phyloP scores from a whole-genome alignment of 1,140 invertebrate species.

The Geopemphigus sp. region DNA sequence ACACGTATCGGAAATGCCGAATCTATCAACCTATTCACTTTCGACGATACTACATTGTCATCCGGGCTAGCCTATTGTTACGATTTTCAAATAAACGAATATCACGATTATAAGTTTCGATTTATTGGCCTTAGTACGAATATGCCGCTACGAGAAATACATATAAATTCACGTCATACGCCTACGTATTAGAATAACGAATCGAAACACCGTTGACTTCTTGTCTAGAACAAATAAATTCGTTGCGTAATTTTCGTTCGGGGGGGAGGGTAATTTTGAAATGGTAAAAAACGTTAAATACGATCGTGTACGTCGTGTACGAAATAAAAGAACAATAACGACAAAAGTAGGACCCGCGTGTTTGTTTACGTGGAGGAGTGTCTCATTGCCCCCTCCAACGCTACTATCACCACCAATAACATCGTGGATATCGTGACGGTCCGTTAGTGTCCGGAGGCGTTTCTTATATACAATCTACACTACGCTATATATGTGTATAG shows the following conservation, averaged over 20 bases:
- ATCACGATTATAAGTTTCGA: too few relatives aligned
- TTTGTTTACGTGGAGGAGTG: constrained; percentile 21
- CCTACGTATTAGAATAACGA: too few relatives aligned
- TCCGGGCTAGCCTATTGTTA: too few relatives aligned
- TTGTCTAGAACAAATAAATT: too few relatives aligned
- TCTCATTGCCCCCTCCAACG: not conserved
- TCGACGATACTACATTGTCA: too few relatives aligned
- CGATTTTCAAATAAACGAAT: too few relatives aligned
- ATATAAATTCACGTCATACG: not conserved
- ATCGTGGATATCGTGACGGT: constrained; percentile 5
- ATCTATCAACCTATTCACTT: too few relatives aligned
- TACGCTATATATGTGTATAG: not conserved
- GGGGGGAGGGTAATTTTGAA: too few relatives aligned
- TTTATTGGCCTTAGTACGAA: not conserved
- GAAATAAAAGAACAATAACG: too few relatives aligned
- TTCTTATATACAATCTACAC: not conserved
- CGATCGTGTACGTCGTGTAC: not conserved
- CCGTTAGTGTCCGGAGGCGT: constrained; percentile 27
- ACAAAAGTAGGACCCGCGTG: too few relatives aligned
- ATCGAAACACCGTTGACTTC: too few relatives aligned
- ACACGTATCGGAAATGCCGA: not conserved
- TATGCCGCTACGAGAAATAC: not conserved
- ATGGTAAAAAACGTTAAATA: not conserved
- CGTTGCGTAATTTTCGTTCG: too few relatives aligned
- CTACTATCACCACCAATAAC: not conserved